Conservation (phyloP, 2,797 vertebrate genomes). For the Notolepis coatsorum region DNA sequence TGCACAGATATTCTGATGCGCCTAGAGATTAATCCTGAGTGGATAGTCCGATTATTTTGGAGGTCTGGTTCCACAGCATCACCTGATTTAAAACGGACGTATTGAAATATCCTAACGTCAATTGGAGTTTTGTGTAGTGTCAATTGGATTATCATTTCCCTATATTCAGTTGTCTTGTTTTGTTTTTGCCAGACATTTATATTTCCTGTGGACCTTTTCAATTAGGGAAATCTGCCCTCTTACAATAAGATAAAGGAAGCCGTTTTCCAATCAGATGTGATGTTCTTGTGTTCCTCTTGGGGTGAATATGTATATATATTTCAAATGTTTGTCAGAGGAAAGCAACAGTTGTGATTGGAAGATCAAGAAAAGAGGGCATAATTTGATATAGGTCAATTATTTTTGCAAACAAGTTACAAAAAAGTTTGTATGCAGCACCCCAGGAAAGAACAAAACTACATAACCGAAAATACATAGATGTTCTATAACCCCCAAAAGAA, state of each 20-base stretch:
- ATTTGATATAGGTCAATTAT: too few relatives aligned
- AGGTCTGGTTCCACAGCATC: conserved; percentile 31
- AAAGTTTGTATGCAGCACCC: too few relatives aligned
- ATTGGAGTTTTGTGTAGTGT: conserved; percentile 30
- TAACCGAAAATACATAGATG: too few relatives aligned
- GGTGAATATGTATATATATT: too few relatives aligned
- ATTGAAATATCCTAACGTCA: conserved; percentile 1
- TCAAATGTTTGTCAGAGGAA: too few relatives aligned
- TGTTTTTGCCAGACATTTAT: too few relatives aligned
- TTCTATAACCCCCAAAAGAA: too few relatives aligned
- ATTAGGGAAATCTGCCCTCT: conserved; percentile 34
- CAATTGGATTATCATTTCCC: conserved; percentile 6
- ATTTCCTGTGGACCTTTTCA: conserved; percentile 36
- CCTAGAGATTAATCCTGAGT: conserved; percentile 56
- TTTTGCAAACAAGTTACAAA: too few relatives aligned
- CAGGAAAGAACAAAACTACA: too few relatives aligned
- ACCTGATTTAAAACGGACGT: conserved; percentile 18
- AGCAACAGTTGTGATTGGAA: too few relatives aligned
- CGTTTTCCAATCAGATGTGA: conserved; percentile 22
- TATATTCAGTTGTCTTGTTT: conserved; percentile 18
- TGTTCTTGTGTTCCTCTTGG: conserved; percentile 36
- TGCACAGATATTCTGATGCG: conserved; percentile 60
- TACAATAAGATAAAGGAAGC: conserved; percentile 25
- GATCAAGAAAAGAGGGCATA: too few relatives aligned
- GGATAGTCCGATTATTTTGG: conserved; percentile 30